Base-by-base conservation (phyloP, 2,888 invertebrate species). In the Salpingus planirostris region DNA sequence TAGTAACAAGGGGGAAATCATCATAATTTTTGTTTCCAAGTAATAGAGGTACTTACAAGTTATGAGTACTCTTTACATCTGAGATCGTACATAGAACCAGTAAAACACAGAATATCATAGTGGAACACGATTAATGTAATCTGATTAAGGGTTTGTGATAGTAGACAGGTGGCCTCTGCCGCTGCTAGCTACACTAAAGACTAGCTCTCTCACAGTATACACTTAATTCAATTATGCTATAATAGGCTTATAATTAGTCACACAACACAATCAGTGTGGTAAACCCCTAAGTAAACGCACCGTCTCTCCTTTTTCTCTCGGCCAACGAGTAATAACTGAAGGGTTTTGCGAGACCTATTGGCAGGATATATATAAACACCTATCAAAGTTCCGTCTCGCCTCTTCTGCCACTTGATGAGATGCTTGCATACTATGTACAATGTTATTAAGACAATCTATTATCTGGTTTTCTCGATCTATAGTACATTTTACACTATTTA, bases 161-260 rank as follows among this genome's bases (percentile, higher is more conserved):
- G n/a, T n/a, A 42, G 42, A 44, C 32, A 42, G 31, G 38, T 33
- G 40, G 37, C 39, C 31, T 43, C 37, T 43, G 35, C 38, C 45
- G 45, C 44, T 40, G 18, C 47, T 47, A 18, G 46, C 49, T 52
- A 51, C 40, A 48, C 51, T 52, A 46, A 41, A 43, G 49, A 52
- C 52, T 54, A 50, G 46, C 49, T 55, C 43, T 46, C 42, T 47
- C 37, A 47, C 44, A 46, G 41, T 49, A 47, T 51, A 47, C 49
- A 18, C 18, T 18, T 59, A 59, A 57, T 59, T 57, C 40, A 58
- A 59, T 59, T 59, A 59, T 39, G 34, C 46, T 50, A 45, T 57
- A 57, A 59, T 59, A 53, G 52, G 57, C 55, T 59, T 59, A 57
- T 35, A 42, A 42, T 43, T 39, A 44, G 28, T 40, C 36, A 44